Evolutionary conservation across 2,113 vertebrate species (phyloP).

Genomic region (Dipodomys stephensi): DNA sequence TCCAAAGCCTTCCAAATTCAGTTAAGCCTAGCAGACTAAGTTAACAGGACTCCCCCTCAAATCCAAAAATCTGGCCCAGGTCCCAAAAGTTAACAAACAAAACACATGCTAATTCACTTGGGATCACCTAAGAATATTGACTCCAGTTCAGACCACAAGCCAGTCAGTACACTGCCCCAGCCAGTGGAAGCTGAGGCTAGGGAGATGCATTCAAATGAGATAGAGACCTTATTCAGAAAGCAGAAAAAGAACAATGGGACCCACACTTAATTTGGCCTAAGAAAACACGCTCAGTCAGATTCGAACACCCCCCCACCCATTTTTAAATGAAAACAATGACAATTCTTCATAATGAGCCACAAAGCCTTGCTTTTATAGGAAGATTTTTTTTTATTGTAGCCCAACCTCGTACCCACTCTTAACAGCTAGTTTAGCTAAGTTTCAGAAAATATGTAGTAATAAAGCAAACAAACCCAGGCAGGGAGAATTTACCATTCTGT

Average conservation of each 20-base stretch:
- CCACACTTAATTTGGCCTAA: conserved; percentile 54
- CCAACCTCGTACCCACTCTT: not conserved
- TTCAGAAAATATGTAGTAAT: not conserved
- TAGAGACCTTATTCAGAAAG: conserved; percentile 51
- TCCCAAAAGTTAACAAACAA: conserved; percentile 76
- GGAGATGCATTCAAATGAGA: conserved; percentile 53
- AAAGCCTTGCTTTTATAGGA: conserved; percentile 56
- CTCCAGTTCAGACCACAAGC: conserved; percentile 76
- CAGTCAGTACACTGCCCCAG: not conserved
- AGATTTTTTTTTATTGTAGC: not conserved
- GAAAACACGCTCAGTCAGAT: conserved; percentile 56
- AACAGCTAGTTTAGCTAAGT: not conserved
- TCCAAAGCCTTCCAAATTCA: conserved; percentile 74
- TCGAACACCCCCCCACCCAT: conserved; percentile 8
- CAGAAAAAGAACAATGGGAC: conserved; percentile 62
- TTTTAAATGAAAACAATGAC: conserved; percentile 72
- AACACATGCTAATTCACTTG: conserved; percentile 73
- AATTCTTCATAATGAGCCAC: conserved; percentile 60
- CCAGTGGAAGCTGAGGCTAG: not conserved
- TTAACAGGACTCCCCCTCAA: conserved; percentile 77
- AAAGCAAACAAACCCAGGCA: conserved; percentile 41
- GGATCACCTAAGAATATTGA: conserved; percentile 69
- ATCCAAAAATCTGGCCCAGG: conserved; percentile 65
- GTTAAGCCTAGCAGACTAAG: conserved; percentile 53
- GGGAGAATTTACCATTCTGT: not conserved